Percentiles rank a stretch among this genome's conserved stretches.
These are phyloP conservation scores for Diplodus puntazzo DNA, from an alignment of 2,797 vertebrate species.

Conservation along the genomic window DNA sequence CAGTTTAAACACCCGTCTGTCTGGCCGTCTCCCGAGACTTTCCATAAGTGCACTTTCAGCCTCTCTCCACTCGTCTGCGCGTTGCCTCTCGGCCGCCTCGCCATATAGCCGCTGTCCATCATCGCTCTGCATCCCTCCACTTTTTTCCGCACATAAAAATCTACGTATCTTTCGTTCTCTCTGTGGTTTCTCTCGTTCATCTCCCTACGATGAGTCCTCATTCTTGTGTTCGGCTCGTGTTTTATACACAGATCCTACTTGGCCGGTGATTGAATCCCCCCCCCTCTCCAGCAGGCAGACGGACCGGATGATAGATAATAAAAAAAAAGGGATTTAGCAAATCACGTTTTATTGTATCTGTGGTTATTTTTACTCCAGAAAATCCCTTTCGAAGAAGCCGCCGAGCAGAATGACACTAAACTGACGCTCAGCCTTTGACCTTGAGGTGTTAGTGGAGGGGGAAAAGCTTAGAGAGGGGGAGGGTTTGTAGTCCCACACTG, in stretches of 20 bases:
- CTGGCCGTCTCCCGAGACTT: constrained; percentile 42
- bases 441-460: not conserved
- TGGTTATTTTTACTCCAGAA: constrained; percentile 1
- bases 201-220: not conserved
- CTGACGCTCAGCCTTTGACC: constrained; percentile 47
- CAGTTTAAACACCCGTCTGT: constrained; percentile 65
- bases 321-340: constrained; percentile 21
- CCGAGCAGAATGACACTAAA: constrained; percentile 10
- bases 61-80: constrained; percentile 30
- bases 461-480: not conserved
- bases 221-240: not conserved
- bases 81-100: constrained; percentile 31
- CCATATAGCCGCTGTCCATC: constrained; percentile 44
- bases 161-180: not conserved
- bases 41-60: constrained; percentile 62
- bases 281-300: not conserved
- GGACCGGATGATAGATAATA: not conserved
- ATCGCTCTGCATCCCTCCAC: not conserved
- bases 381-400: constrained; percentile 6
- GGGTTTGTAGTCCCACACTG: constrained; percentile 44
- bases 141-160: constrained; percentile 5
- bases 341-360: constrained; percentile 20
- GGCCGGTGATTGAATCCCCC: not conserved
- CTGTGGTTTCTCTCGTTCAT: not conserved
- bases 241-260: not conserved